These are phyloP conservation scores for Leptonema lineaticorne DNA, from an alignment of 1,140 invertebrate genomes.

Conservation along the genomic window DNA sequence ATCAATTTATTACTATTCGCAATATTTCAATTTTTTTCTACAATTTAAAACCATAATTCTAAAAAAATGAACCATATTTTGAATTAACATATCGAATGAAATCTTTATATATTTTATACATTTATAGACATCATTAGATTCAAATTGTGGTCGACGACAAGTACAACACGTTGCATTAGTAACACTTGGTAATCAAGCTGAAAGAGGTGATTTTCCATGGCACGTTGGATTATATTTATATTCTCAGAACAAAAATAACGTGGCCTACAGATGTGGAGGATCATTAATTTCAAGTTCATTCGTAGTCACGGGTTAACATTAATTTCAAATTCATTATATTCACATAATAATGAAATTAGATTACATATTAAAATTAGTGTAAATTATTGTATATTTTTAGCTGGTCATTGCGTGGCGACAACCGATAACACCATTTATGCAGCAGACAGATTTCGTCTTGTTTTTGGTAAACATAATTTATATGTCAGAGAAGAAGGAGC, in stretches of 20 bases:
- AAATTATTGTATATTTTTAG: constrained; percentile 6
- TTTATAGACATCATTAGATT: constrained; percentile 21
- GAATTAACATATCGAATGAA: background rate
- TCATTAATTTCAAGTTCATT: constrained; percentile 19
- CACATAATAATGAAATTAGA: too few relatives aligned
- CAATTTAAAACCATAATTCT: background rate
- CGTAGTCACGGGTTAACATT: constrained; percentile 22
- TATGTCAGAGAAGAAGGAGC: constrained; percentile 13
- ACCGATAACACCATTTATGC: background rate
- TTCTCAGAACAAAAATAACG: background rate
- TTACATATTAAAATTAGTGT: too few relatives aligned
- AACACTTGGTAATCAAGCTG: constrained; percentile 5
- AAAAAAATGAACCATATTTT: background rate
- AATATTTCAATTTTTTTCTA: background rate
- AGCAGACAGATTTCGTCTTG: constrained; percentile 11
- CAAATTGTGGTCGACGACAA: constrained; percentile 25
- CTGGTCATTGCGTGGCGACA: constrained; percentile 31
- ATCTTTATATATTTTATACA: background rate
- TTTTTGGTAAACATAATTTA: constrained; percentile 24
- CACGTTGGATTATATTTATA: constrained; percentile 28
- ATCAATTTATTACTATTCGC: background rate
- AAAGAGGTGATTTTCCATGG: constrained; percentile 36
- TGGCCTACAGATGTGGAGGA: constrained; percentile 28
- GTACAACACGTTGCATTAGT: constrained; percentile 19
- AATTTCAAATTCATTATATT: background rate